phyloP scores from a whole-genome alignment of 53 echinoderm and acorn worm genomes.

The Patiria pectinifera region DNA sequence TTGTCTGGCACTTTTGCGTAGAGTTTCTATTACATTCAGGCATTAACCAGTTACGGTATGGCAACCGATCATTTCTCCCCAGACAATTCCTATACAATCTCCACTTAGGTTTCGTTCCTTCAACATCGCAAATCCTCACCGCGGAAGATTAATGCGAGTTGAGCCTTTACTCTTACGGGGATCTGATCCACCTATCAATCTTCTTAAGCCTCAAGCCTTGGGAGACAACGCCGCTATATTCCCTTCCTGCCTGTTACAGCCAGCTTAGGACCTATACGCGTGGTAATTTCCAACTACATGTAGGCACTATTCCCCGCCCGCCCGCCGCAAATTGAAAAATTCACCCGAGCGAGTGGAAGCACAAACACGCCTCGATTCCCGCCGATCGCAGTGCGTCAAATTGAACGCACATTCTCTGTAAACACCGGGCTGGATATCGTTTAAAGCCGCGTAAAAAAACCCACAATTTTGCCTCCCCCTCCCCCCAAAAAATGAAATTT shows the following conservation, averaged over 20 bases:
- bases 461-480: neutral
- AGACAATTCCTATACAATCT: neutral
- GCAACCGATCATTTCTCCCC: neutral
- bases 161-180: neutral
- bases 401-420: neutral
- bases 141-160: neutral
- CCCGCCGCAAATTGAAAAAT: neutral
- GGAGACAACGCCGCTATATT: neutral
- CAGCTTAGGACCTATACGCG: neutral
- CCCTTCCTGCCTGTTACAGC: neutral
- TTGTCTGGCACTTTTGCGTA: neutral
- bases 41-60: neutral
- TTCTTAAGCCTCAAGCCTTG: neutral
- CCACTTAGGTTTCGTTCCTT: neutral
- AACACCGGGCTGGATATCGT: neutral
- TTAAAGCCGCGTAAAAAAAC: too few relatives aligned
- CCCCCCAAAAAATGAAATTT: neutral
- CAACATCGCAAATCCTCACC: neutral
- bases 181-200: constrained; percentile 3
- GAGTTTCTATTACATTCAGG: neutral
- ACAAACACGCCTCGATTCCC: neutral
- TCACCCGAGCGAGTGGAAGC: neutral
- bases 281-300: neutral
- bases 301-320: neutral
- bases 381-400: neutral